phyloP scores from a whole-genome alignment of 2,797 vertebrate genomes.

The Nasua narica region DNA sequence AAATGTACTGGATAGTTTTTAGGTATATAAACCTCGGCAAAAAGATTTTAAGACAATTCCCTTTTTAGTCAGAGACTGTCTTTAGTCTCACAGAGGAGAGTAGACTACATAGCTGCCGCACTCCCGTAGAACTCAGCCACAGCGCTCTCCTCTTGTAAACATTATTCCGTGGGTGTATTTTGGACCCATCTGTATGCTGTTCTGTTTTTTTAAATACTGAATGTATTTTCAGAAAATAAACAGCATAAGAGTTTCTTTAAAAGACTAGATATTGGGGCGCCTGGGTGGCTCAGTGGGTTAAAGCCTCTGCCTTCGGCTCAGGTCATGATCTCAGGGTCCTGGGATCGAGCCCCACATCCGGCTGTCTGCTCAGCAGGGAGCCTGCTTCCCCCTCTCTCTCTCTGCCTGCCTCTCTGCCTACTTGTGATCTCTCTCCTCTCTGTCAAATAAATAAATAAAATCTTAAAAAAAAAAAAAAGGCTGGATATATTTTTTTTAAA shows the following conservation, averaged over 20 bases:
- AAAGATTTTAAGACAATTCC: neutral
- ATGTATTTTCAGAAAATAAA: neutral
- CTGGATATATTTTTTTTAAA: neutral
- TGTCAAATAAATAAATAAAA: too few relatives aligned
- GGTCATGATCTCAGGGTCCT: too few relatives aligned
- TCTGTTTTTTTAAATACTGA: constrained; percentile 7
- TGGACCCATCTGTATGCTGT: neutral
- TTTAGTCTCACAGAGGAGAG: neutral
- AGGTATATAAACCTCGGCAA: neutral
- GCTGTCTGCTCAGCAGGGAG: too few relatives aligned
- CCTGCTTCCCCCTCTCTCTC: too few relatives aligned
- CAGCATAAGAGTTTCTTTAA: neutral
- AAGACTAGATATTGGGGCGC: neutral
- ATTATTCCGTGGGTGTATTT: neutral
- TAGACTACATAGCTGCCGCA: neutral
- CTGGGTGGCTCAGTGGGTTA: too few relatives aligned
- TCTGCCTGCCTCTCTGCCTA: too few relatives aligned
- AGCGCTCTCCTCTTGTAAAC: neutral
- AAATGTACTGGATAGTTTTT: neutral
- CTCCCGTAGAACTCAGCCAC: neutral
- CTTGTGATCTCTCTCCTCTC: too few relatives aligned
- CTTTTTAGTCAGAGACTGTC: neutral
- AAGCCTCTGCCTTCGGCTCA: too few relatives aligned
- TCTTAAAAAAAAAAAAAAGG: too few relatives aligned
- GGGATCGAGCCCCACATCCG: too few relatives aligned